phyloP scores from a whole-genome alignment of 2,888 invertebrate genomes.

The Apamea anceps region DNA sequence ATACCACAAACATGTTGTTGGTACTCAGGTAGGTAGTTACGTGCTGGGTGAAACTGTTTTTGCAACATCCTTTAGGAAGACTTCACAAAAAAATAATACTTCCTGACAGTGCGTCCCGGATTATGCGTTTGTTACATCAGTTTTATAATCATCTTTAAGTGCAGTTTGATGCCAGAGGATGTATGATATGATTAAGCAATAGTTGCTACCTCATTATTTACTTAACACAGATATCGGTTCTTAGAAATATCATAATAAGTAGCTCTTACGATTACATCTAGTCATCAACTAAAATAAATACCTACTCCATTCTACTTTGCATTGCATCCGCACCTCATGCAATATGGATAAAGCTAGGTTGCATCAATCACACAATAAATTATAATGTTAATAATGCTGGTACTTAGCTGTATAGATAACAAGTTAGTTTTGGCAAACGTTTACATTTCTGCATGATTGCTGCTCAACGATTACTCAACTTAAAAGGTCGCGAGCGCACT shows the following conservation, averaged over 20 bases:
- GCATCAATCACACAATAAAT: slow-evolving; percentile 51
- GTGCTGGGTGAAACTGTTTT: slow-evolving; percentile 50
- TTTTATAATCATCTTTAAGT: slow-evolving; percentile 20
- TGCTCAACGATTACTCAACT: slow-evolving; percentile 76
- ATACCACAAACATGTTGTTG: slow-evolving; percentile 28
- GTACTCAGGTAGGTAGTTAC: slow-evolving; percentile 10
- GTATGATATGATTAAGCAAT: slow-evolving; percentile 16
- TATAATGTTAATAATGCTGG: slow-evolving; percentile 14
- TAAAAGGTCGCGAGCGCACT: slow-evolving; percentile 77
- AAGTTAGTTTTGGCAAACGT: slow-evolving; percentile 78
- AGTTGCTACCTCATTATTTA: neutral
- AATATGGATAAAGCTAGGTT: slow-evolving; percentile 66
- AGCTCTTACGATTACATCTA: neutral
- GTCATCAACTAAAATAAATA: neutral
- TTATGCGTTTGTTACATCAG: slow-evolving; percentile 30
- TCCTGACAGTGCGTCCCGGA: slow-evolving; percentile 51
- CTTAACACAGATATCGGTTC: slow-evolving; percentile 5
- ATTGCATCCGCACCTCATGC: slow-evolving; percentile 54
- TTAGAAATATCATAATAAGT: slow-evolving; percentile 1
- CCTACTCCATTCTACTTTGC: slow-evolving; percentile 23
- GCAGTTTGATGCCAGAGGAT: slow-evolving; percentile 20
- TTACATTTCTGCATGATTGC: slow-evolving; percentile 81
- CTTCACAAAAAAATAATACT: slow-evolving; percentile 42
- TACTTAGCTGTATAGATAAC: slow-evolving; percentile 44
- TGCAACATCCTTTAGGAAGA: slow-evolving; percentile 49